Percentiles rank a stretch among this genome's conserved stretches.
Conservation (phyloP, 2,888 invertebrate genomes). For the Linyphia triangularis region DNA sequence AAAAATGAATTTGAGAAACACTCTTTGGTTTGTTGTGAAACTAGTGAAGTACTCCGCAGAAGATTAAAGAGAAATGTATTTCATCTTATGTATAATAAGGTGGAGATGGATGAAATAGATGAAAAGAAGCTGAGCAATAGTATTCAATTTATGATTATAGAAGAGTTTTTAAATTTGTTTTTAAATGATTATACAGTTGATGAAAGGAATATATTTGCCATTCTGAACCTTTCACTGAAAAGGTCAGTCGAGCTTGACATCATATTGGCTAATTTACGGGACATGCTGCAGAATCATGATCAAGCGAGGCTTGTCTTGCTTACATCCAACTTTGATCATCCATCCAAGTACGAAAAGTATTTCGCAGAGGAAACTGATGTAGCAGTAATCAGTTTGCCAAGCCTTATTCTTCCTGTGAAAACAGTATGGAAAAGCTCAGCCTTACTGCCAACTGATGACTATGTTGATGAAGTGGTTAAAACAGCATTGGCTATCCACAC, state of each 20-base stretch:
- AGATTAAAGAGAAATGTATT: constrained; percentile 25
- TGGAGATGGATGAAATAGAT: not conserved
- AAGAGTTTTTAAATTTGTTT: constrained; percentile 36
- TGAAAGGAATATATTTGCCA: not conserved
- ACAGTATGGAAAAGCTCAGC: constrained; percentile 60
- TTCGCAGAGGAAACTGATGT: constrained; percentile 12
- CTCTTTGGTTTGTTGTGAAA: constrained; percentile 50
- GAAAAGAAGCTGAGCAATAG: constrained; percentile 3
- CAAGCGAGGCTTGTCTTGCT: constrained; percentile 21
- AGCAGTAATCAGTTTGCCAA: not conserved
- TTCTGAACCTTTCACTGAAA: constrained; percentile 50
- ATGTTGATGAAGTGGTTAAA: constrained; percentile 46
- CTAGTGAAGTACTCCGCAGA: not conserved
- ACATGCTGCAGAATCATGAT: constrained; percentile 13
- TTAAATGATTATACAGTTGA: not conserved
- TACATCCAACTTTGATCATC: not conserved
- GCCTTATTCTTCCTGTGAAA: constrained; percentile 39
- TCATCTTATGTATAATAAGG: not conserved
- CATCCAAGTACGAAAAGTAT: constrained; percentile 19
- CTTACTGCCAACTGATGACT: constrained; percentile 44
- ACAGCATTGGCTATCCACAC: constrained; percentile 59
- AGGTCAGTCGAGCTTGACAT: constrained; percentile 45
- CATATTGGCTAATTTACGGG: constrained; percentile 30
- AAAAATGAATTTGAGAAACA: constrained; percentile 24
- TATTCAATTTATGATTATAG: constrained; percentile 29